Base-by-base conservation (phyloP, 1,140 invertebrate species). In the Tachypleus tridentatus region DNA sequence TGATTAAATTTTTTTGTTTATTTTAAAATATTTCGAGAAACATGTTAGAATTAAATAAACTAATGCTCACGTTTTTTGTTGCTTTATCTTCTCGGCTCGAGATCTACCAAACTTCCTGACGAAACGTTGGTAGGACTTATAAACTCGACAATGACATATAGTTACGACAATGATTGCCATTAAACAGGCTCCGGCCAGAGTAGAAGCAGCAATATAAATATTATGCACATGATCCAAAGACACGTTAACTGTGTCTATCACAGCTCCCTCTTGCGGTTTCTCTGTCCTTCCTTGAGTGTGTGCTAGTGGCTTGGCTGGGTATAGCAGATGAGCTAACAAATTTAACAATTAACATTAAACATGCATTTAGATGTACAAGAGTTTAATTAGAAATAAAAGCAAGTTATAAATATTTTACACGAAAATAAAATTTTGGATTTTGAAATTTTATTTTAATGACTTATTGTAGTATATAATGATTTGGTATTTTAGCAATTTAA, bases 121-220 rank as follows among this genome's bases (percentile, higher is more conserved):
- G 54, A 70, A 82, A 64, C 79, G 77, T 67, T 81, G 82, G 74
- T 86, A 86, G 0, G 84, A 85, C 73, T 66, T 84, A 76, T 86
- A 84, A 63, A 85, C 83, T 59, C 85, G 82, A 74, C 85, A 87
- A 72, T 86, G 84, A 74, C 85, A 86, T 5, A 80, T 80, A 8
- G 82, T 83, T 72, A 87, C 85, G 73, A 85, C 84, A 60, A 86
- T 76, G 11, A 83, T 81, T 60, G 86, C 85, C 67, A 87, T 84
- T 63, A 84, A 79, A 58, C 86, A 81, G 48, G 85, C 85, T 56
- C 83, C 81, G 48, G 83, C 83, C 54, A 87, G 77, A 2, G 85
- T 86, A n/a, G 84, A 85, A 48, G 83, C 84, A 10, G 85, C 85
- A 69, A 86, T 85, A 75, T 86, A 86, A 62, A 86, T 81, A 75